Conservation (phyloP, 53 echinoderm and acorn worm genomes). For the Paracentrotus lividus region DNA sequence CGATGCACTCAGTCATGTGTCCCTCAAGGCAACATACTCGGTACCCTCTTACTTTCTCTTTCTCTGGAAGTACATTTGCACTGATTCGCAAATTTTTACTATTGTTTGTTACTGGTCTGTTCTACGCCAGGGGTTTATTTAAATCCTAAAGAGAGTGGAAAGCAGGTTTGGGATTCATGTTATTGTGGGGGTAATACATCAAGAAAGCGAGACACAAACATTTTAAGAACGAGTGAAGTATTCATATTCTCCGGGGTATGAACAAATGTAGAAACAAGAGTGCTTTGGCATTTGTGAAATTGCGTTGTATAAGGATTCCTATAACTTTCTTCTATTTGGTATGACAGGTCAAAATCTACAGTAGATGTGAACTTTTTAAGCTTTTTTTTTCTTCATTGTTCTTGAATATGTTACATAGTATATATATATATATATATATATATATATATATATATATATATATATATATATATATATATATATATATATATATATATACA, state of each 20-base stretch:
- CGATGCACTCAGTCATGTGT: background rate
- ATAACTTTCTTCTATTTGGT: background rate
- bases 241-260: background rate
- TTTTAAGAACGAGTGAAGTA: background rate
- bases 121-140: background rate
- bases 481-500: too few species aligned
- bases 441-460: too few species aligned
- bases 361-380: too few species aligned
- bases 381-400: too few species aligned
- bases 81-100: background rate
- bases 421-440: too few species aligned
- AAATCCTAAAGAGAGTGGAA: too few species aligned
- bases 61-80: background rate
- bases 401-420: too few species aligned
- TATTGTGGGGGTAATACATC: background rate
- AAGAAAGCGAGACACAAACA: background rate
- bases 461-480: too few species aligned
- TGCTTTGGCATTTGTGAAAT: background rate
- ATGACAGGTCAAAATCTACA: background rate
- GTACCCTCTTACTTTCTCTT: background rate
- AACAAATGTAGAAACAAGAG: background rate
- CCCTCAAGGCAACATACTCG: background rate
- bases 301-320: background rate
- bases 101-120: background rate
- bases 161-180: background rate